A percentile compares a stretch with the other conserved stretches of the same genome.
These are phyloP conservation scores for Plumapathes pennacea DNA, from an alignment of 92 coral and sea anemone genomes.

Conservation along the genomic window DNA sequence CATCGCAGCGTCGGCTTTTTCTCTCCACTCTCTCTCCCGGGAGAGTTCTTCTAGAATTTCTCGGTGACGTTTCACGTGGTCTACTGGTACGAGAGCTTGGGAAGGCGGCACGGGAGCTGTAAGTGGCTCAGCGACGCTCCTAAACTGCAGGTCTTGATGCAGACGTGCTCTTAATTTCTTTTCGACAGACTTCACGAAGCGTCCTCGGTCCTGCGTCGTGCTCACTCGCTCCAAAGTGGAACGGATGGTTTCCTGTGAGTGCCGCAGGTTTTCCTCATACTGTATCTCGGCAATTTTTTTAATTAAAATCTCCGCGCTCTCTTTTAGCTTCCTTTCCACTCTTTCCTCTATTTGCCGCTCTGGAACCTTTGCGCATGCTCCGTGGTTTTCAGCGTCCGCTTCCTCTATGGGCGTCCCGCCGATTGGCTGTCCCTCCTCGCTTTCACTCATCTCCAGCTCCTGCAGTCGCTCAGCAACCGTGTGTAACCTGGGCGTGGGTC, in stretches of 20 bases:
- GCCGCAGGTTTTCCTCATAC: slow-evolving; percentile 76
- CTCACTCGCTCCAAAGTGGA: slow-evolving; percentile 71
- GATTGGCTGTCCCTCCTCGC: too few relatives aligned
- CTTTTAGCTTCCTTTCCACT: slow-evolving; percentile 49
- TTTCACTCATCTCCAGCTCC: too few relatives aligned
- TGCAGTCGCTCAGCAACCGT: too few relatives aligned
- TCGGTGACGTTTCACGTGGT: too few relatives aligned
- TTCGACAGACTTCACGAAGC: slow-evolving; percentile 51
- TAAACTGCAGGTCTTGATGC: slow-evolving; percentile 65
- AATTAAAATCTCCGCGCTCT: slow-evolving; percentile 70
- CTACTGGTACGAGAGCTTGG: background rate
- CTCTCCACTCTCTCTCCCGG: slow-evolving; percentile 68
- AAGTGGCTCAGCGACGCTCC: slow-evolving; percentile 2
- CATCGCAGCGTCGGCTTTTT: slow-evolving; percentile 62
- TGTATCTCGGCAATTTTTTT: slow-evolving; percentile 92
- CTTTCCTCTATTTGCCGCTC: slow-evolving; percentile 28
- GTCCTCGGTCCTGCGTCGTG: slow-evolving; percentile 63
- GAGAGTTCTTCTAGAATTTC: slow-evolving; percentile 47
- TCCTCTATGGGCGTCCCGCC: background rate
- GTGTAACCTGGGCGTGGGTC: too few relatives aligned
- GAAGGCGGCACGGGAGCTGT: background rate
- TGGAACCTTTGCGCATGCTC: too few relatives aligned
- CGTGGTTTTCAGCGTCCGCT: too few relatives aligned
- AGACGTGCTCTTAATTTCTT: slow-evolving; percentile 63
- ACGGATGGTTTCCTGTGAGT: slow-evolving; percentile 68